Evolutionary conservation across 2,888 invertebrate genomes (phyloP).

Genomic region (Thera britannica): DNA sequence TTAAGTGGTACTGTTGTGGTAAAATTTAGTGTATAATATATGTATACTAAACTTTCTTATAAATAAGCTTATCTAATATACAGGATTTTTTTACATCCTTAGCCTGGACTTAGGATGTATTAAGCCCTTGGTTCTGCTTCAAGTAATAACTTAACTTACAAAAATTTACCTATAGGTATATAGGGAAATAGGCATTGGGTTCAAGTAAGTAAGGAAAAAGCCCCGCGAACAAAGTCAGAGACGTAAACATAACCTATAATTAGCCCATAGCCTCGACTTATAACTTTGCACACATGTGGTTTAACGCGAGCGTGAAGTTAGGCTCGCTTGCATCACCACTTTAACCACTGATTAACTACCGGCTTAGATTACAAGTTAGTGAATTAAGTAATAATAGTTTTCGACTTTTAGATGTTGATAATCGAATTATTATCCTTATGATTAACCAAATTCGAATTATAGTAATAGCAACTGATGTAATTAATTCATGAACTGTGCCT

Average conservation of each 20-base stretch:
- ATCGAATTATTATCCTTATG: slow-evolving; percentile 84
- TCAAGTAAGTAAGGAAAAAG: neutral
- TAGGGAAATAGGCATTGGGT: neutral
- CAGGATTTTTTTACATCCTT: too few relatives aligned
- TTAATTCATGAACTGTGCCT: too few relatives aligned
- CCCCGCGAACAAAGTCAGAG: neutral
- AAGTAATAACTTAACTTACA: neutral
- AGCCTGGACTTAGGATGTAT: too few relatives aligned
- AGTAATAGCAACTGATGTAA: slow-evolving; percentile 86
- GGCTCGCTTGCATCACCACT: neutral
- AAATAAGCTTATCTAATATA: too few relatives aligned
- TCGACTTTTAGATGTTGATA: slow-evolving; percentile 87
- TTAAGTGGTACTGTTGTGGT: too few relatives aligned
- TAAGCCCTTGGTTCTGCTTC: neutral
- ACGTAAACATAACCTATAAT: neutral
- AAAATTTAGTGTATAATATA: too few relatives aligned
- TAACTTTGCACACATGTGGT: neutral
- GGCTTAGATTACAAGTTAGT: too few relatives aligned
- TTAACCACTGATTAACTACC: neutral
- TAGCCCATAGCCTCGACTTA: neutral
- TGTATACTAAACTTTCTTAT: too few relatives aligned
- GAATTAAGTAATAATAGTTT: slow-evolving; percentile 56
- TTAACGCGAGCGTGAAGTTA: neutral
- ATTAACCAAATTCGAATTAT: slow-evolving; percentile 87
- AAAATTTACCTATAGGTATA: too few relatives aligned